Evolutionary conservation across 2,797 vertebrate genomes (phyloP).

Genomic region (Malurus leucopterus): DNA sequence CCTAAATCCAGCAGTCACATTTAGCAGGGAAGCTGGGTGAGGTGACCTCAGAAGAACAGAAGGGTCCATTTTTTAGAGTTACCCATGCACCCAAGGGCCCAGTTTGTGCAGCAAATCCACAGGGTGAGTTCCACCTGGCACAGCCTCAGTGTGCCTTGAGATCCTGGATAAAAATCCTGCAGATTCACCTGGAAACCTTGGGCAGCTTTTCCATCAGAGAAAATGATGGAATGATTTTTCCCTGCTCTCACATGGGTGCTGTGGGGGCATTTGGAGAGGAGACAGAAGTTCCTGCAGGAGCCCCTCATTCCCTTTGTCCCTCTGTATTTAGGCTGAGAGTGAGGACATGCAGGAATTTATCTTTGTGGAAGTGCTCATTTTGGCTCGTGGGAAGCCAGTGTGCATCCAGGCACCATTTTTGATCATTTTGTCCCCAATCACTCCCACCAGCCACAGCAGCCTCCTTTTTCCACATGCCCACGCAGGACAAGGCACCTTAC

Average conservation of each 20-base stretch:
- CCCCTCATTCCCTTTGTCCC: neutral
- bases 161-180: neutral
- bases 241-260: rapidly evolving
- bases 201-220: neutral
- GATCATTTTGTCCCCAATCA: neutral
- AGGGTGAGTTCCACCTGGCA: neutral
- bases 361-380: rapidly evolving
- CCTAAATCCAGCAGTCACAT: neutral
- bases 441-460: neutral
- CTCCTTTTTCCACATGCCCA: rapidly evolving
- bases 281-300: neutral
- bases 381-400: neutral
- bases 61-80: neutral
- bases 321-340: neutral
- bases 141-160: neutral
- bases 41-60: neutral
- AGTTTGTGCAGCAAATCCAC: neutral
- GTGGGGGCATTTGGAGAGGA: neutral
- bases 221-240: neutral
- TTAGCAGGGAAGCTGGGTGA: neutral
- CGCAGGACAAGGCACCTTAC: neutral
- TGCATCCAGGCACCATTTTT: neutral
- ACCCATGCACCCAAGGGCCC: neutral
- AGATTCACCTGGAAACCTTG: neutral
- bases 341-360: neutral